Evolutionary conservation across 1,140 invertebrate species (phyloP), one percentile per base, ranked within the genome.

Genomic region (Daktulosphaira vitifoliae): DNA sequence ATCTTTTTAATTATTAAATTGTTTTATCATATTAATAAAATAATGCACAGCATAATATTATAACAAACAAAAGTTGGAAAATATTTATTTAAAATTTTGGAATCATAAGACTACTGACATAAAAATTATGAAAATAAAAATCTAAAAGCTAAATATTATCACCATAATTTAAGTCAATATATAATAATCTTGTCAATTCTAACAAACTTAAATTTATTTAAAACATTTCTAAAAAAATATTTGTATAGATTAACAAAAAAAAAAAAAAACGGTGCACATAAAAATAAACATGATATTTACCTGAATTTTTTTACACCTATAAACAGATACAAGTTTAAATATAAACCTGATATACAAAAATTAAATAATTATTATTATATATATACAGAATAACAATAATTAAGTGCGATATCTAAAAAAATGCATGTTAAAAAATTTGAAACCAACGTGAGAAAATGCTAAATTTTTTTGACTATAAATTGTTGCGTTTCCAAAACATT

Each of bases 71-170:
- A 48, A 20, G 11, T 48, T 65, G 50, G 6, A 66, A 38, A 59
- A 6, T 25, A 39, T 62, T 48, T 62, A 62, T 62, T 59, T 42
- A 13, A 59, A 15, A 62, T 22, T 20, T 62, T 16, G 44, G 56
- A 62, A 42, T 11, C 46, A 2, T 26, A 25, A 48, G 42, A 25
- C n/a, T 48, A 26, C 11, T 22, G 13, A 46, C 26, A 62, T 20
- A 46, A 62, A 62, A 62, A 62, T 42, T 62, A 62, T 16, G 42
- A 62, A 62, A 62, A 62, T 62, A 62, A 62, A 62, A 62, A 62
- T 62, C 42, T 62, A 48, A 62, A 62, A 46, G 29, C 16, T 29
- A 25, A 62, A 62, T 33, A 62, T 62, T 62, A 62, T 62, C 42
- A 48, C 56, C 56, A 62, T 62, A 44, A 62, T 46, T 62, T 62